Evolutionary conservation across 53 echinoderm and acorn worm species (phyloP).

Genomic region (Antedon mediterranea): DNA sequence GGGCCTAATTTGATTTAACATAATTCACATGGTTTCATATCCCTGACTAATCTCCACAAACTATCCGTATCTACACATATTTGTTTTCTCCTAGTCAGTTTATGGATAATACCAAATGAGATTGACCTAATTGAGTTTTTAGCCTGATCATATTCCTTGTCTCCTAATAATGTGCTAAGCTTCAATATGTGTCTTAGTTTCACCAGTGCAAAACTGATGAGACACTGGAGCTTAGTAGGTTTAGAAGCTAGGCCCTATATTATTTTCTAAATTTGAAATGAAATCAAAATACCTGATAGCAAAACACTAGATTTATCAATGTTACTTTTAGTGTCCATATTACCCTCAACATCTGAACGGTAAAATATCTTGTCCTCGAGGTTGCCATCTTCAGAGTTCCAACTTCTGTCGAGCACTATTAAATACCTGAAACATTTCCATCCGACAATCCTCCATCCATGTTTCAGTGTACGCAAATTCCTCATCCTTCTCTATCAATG

Average conservation of each 20-base stretch:
- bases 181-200: conserved; percentile 14
- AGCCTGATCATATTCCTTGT: conserved; percentile 20
- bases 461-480: conserved; percentile 2
- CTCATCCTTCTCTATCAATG: conserved; percentile 1
- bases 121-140: conserved; percentile 14
- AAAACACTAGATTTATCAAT: not conserved
- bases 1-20: not conserved
- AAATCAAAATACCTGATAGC: conserved; percentile 14
- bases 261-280: conserved; percentile 13
- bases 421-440: not conserved
- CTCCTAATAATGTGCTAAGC: not conserved
- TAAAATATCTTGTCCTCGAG: not conserved
- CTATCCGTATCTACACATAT: not conserved
- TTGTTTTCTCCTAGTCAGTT: not conserved
- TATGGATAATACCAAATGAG: conserved; percentile 17
- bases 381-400: not conserved
- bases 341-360: not conserved
- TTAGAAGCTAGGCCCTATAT: not conserved
- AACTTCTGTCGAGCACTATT: not conserved
- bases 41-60: not conserved
- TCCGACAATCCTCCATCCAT: conserved; percentile 15
- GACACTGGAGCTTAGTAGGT: not conserved
- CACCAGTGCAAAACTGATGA: conserved; percentile 15
- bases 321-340: not conserved
- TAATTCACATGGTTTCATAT: not conserved